Base-by-base conservation (phyloP, 2,113 vertebrate genomes). In the Sapayoa aenigma region DNA sequence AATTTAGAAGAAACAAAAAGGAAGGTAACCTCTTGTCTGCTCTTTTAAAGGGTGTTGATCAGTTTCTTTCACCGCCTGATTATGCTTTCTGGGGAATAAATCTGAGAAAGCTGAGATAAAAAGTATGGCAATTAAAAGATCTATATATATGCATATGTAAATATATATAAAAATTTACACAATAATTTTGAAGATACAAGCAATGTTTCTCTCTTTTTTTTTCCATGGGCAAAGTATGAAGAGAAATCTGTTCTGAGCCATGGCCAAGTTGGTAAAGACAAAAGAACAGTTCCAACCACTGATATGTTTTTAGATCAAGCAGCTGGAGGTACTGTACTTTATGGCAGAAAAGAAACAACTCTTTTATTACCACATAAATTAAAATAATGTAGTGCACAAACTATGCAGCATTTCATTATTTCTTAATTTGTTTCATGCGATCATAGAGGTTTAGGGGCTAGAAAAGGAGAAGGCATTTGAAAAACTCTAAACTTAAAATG, bases 141-240 rank as follows among this genome's bases (percentile, higher is more conserved):
- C 31, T 90, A 42, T 80, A 88, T 93, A 68, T 92, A 95, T 77
- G 49, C 35, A 66, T 73, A 73, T 65, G 13, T 53, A 76, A 14
- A 78, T 22, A 47, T 31, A 77, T 42, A 78, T 42, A 86, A 76
- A 93, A 69, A 18, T 76, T 95, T 14, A 68, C 67, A 86, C 59
- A 90, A 58, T 55, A 58, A 62, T 83, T 94, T 91, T 96, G 85
- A 93, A 94, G 90, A 92, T 58, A 93, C 25, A 88, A 85, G 72
- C 75, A 94, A 77, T 94, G 65, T 92, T 93, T 85, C 27, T 76
- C 67, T 96, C 44, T 73, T 90, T 73, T 93, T 68, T 39, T 24
- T 93, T 94, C 41, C 50, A 76, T 1, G 1, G 56, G 84, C 56
- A 63, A 93, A 84, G 44, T 81, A 60, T 81, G 65, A 87, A 67